A percentile compares a stretch with the other conserved stretches of the same genome.
These are phyloP conservation scores for zebrafish (Danio rerio) DNA, from an alignment of 2,113 vertebrate species.

Conservation along the genomic window GRCz12tu NC_133189.1:52574001-52574500, in stretches of 20 bases:
- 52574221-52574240: too few species aligned
- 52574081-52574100: background rate
- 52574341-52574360: background rate
- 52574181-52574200: background rate
- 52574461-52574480: background rate
- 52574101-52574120: background rate
- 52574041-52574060: too few species aligned
- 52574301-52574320: too few species aligned
- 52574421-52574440: background rate
- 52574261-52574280: too few species aligned
- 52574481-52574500: background rate
- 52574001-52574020: too few species aligned
- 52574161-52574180: background rate
- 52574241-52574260: too few species aligned
- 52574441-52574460: slow-evolving; percentile 10
- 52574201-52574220: too few species aligned
- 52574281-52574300: too few species aligned
- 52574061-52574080: too few species aligned
- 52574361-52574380: background rate
- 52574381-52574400: background rate
- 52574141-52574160: background rate
- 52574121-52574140: background rate
- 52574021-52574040: too few species aligned
- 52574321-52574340: too few species aligned
- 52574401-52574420: slow-evolving; percentile 3